phyloP scores from a whole-genome alignment of 2,888 invertebrate genomes.

The Sinohyriopsis cumingii region DNA sequence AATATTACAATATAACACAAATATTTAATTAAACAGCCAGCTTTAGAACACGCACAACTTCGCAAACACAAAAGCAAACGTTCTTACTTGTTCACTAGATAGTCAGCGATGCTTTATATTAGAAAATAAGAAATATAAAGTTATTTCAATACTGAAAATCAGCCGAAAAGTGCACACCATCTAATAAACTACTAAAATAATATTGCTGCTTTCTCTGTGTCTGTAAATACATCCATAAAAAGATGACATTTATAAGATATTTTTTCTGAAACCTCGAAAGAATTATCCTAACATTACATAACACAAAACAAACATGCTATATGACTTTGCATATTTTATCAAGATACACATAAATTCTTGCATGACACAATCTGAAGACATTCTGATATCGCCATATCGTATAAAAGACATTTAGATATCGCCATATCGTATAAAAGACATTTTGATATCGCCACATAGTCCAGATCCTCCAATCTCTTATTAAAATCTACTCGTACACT shows the following conservation, averaged over 20 bases:
- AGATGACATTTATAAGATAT: too few species aligned
- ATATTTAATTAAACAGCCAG: conserved; percentile 1
- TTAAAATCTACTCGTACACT: too few species aligned
- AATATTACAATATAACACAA: not conserved
- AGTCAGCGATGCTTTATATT: conserved; percentile 61
- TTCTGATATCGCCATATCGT: not conserved
- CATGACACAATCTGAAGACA: too few species aligned
- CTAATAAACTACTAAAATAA: too few species aligned
- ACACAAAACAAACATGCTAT: too few species aligned
- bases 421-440: not conserved
- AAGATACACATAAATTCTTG: not conserved
- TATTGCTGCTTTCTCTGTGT: too few species aligned
- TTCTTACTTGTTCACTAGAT: conserved; percentile 65
- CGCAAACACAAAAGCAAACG: conserved; percentile 29
- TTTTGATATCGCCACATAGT: too few species aligned
- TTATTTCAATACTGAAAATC: conserved; percentile 4
- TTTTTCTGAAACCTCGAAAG: too few species aligned
- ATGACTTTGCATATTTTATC: not conserved
- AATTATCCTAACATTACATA: too few species aligned
- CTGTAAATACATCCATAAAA: too few species aligned
- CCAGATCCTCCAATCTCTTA: too few species aligned
- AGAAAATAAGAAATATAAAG: conserved; percentile 50
- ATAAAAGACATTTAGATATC: not conserved
- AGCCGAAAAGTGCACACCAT: too few species aligned
- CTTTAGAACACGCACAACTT: conserved; percentile 10